Base-by-base conservation (phyloP, 2,113 vertebrate species). In the Scatophagus argus region DNA sequence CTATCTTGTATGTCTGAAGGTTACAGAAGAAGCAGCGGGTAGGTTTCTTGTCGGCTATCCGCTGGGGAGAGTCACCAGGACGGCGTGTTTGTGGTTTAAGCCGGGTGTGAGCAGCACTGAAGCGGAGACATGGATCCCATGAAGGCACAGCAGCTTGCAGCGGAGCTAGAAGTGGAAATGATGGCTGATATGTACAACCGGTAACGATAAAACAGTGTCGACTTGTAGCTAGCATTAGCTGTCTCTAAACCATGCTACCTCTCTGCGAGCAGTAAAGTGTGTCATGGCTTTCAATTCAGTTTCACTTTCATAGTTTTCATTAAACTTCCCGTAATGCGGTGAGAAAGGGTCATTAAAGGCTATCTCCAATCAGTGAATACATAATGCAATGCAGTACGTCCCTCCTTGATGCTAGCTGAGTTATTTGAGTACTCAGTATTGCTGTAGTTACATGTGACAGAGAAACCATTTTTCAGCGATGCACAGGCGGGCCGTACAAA, bases 101-200 rank as follows among this genome's bases (percentile, higher is more conserved):
- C 16, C 0, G 14, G 59, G 25, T 7, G 65, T 0, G 64, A 82
- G 36, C 74, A 49, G 63, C 39, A 47, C 17, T 5, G 60, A 55
- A 25, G 23, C 16, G 74, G 19, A 21, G 77, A 72, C 60, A 99
- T 99, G 98, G 97, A 99, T 89, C 97, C 97, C 5, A 85, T 97
- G 88, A 96, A 96, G 90, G 97, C 97, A 6, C 97, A 99, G 90
- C 97, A 99, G 90, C 87, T 99, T 86, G 98, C 98, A 31, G 97
- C 98, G 9, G 98, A 99, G 89, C 94, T 99, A 82, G 98, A 98
- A 91, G 98, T 98, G 87, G 98, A 99, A 83, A 99, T 99, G 98
- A 99, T 99, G 97, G 97, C 98, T 6, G 97, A 99, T 89, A 98
- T 99, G 97, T 99, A 99, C 90, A 99, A 97, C 93, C 95, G 97